Evolutionary conservation across 2,888 invertebrate species (phyloP).

Genomic region (Drosophila sordidula): DNA sequence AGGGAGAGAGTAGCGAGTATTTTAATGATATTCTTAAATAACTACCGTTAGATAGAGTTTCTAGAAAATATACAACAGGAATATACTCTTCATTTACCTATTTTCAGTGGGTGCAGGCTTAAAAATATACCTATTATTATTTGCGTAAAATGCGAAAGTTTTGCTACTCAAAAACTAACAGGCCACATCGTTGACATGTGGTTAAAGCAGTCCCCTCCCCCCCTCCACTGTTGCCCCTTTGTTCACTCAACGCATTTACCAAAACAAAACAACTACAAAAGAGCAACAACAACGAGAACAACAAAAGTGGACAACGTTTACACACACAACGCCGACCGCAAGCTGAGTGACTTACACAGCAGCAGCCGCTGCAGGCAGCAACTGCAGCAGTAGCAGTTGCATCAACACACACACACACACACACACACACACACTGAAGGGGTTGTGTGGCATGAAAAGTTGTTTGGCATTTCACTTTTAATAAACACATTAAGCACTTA

Average conservation of each 20-base stretch:
- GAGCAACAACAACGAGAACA: constrained; percentile 16
- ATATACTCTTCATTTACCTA: no score
- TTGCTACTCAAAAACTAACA: constrained; percentile 11
- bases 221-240: no score
- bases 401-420: constrained; percentile 4
- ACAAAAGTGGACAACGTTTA: constrained; percentile 59
- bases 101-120: not conserved
- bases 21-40: no score
- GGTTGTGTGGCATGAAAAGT: constrained; percentile 39
- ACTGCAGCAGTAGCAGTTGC: constrained; percentile 16
- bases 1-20: no score
- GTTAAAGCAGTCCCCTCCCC: not conserved
- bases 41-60: no score
- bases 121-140: not conserved
- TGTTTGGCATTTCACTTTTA: constrained; percentile 73
- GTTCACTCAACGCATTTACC: not conserved
- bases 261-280: constrained; percentile 22
- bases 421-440: constrained; percentile 39
- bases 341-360: constrained; percentile 51
- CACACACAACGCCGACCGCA: constrained; percentile 35
- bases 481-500: constrained; percentile 74
- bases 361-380: constrained; percentile 23
- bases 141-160: constrained; percentile 2
- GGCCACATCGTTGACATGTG: constrained; percentile 33
- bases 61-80: no score